These are phyloP conservation scores for Sesamia inferens DNA, from an alignment of 2,888 invertebrate genomes.

Conservation along the genomic window DNA sequence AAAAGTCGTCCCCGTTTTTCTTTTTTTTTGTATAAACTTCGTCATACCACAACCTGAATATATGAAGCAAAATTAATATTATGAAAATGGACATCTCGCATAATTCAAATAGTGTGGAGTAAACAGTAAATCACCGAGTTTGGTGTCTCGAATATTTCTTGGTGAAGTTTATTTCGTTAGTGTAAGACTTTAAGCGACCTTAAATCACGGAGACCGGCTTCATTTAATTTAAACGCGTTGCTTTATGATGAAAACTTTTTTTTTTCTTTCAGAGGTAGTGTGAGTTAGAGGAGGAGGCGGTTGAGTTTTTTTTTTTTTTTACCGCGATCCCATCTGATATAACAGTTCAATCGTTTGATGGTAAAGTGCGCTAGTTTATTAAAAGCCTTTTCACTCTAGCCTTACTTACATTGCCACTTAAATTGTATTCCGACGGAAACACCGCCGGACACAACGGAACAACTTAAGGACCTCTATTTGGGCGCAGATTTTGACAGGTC, in stretches of 20 bases:
- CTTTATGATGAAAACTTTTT: conserved; percentile 64
- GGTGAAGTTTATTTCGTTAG: conserved; percentile 59
- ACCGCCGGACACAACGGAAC: too few relatives aligned
- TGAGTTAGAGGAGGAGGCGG: conserved; percentile 8
- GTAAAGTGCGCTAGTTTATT: too few relatives aligned
- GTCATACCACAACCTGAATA: conserved; percentile 8
- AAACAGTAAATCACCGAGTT: conserved; percentile 55
- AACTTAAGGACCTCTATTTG: too few relatives aligned
- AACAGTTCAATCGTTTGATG: too few relatives aligned
- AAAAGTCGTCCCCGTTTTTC: too few relatives aligned
- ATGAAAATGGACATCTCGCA: conserved; percentile 51
- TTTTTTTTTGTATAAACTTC: too few relatives aligned
- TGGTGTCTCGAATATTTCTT: conserved; percentile 42
- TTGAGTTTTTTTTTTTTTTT: too few relatives aligned
- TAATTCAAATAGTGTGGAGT: conserved; percentile 42
- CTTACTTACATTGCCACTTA: too few relatives aligned
- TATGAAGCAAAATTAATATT: conserved; percentile 50
- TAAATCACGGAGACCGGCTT: conserved; percentile 73
- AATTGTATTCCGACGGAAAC: too few relatives aligned
- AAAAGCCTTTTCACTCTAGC: too few relatives aligned
- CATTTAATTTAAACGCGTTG: conserved; percentile 73
- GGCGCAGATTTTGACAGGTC: too few relatives aligned
- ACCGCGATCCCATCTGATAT: too few relatives aligned
- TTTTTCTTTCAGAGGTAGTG: conserved; percentile 22
- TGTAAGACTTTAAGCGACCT: conserved; percentile 56